Conservation (phyloP, 2,888 invertebrate genomes). For the Monochamus alternatus region DNA sequence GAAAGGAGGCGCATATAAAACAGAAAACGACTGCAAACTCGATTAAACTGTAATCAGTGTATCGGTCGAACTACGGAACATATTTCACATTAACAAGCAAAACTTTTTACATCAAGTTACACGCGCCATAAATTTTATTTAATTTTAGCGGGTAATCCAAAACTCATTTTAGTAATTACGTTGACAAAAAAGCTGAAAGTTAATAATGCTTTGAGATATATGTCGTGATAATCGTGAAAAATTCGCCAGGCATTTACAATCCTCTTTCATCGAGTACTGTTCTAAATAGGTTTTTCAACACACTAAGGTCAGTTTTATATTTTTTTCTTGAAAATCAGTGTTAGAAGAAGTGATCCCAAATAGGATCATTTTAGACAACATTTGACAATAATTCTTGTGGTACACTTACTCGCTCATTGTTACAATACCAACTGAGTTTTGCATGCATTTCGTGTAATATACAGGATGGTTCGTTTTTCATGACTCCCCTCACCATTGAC, state of each 20-base stretch:
- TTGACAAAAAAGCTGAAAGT: not conserved
- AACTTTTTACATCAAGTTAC: constrained; percentile 19
- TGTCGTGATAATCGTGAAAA: not conserved
- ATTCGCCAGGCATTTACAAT: not conserved
- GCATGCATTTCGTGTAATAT: no score
- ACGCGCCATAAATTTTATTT: constrained; percentile 25
- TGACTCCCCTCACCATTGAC: no score
- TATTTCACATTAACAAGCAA: constrained; percentile 28
- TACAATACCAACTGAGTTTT: no score
- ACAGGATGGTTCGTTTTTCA: no score
- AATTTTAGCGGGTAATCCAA: constrained; percentile 9
- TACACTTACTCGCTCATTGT: no score
- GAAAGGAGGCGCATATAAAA: not conserved
- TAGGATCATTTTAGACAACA: no score
- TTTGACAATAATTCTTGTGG: no score
- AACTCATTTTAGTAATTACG: not conserved
- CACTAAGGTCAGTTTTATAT: no score
- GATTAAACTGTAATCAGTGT: constrained; percentile 25
- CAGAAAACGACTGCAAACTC: constrained; percentile 15
- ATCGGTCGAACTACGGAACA: constrained; percentile 5
- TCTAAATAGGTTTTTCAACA: no score
- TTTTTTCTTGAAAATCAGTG: no score
- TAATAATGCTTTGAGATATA: not conserved
- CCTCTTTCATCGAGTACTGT: no score
- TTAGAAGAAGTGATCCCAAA: no score